Evolutionary conservation across 2,113 vertebrate species (phyloP), one percentile per base, ranked within the genome.

Genomic region (Notarius lentiginosus): DNA sequence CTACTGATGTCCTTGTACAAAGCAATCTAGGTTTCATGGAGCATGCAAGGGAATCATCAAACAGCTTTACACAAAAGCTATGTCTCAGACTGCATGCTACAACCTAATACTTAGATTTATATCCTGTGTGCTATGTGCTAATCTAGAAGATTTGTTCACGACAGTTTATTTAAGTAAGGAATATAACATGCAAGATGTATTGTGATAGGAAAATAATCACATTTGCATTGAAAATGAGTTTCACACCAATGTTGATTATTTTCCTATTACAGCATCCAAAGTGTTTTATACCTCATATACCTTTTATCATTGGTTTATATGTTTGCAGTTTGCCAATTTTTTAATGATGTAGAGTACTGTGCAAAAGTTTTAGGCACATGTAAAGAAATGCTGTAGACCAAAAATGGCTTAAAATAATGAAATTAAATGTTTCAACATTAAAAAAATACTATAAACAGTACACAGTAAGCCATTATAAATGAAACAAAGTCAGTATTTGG

Each of bases 1-100:
- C 55, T 73, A 24, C 55, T 47, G 53, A 70, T 73, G 30, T 65
- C 72, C 84, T 86, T 86, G 66, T 82, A 60, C 55, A 20, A 60
- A 72, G 55, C 56, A 79, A n/a, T 86, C 41, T 73, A 55, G 14
- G 55, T 51, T 86, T 81, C 22, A 22, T 41, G 17, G 15, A 51
- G 41, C 66, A 73, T 70, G 41, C 65, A 82, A 58, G 24, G 51
- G 63, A 22, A 11, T 63, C 34, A 66, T 30, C 41, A 85, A 51
- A 65, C 0, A 0, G 49, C 15, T 60, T 80, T 41, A 60, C 41
- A 6, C 9, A 22, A 41, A 80, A 61, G 7, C 30, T 60, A 18
- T 80, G 27, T 80, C 77, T 60, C 10, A 60, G 17, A 61, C 5
- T 41, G 79, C 8, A 60, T 20, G 58, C 18, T 9, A 56, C 22